phyloP scores from a whole-genome alignment of 2,113 vertebrate genomes.

The Lophotis ruficrista region DNA sequence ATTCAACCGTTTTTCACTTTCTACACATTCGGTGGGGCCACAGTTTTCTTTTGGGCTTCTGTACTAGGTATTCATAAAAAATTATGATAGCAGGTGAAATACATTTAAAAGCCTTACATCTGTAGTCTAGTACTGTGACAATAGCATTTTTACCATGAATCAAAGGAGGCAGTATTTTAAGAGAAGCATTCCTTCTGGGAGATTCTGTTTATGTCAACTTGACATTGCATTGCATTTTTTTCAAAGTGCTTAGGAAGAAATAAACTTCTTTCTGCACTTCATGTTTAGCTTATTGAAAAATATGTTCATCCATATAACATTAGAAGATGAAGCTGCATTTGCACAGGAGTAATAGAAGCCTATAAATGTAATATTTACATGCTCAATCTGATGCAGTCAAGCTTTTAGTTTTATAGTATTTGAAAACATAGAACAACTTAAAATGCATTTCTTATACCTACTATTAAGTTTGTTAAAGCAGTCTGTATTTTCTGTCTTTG shows the following conservation, averaged over 20 bases:
- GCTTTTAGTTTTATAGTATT: background rate
- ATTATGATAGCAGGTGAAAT: background rate
- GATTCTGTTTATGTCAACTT: background rate
- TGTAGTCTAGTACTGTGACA: background rate
- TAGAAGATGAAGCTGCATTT: background rate
- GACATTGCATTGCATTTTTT: background rate
- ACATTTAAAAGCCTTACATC: background rate
- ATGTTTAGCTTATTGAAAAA: background rate
- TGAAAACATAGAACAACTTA: background rate
- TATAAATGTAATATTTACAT: background rate
- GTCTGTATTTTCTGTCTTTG: background rate
- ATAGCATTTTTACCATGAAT: background rate
- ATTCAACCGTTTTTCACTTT: background rate
- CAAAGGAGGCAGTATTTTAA: background rate
- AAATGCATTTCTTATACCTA: background rate
- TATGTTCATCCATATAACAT: background rate
- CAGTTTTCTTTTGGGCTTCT: background rate
- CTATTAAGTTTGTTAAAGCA: background rate
- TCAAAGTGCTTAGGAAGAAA: background rate
- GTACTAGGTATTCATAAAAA: background rate
- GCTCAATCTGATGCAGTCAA: background rate
- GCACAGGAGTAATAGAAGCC: background rate
- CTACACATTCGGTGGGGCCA: fast-evolving
- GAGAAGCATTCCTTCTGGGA: background rate
- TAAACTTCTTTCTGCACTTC: background rate